Percentiles rank a stretch among this genome's conserved stretches.
Evolutionary conservation across 2,113 vertebrate species (phyloP).

Genomic region (Toxostoma redivivum): DNA sequence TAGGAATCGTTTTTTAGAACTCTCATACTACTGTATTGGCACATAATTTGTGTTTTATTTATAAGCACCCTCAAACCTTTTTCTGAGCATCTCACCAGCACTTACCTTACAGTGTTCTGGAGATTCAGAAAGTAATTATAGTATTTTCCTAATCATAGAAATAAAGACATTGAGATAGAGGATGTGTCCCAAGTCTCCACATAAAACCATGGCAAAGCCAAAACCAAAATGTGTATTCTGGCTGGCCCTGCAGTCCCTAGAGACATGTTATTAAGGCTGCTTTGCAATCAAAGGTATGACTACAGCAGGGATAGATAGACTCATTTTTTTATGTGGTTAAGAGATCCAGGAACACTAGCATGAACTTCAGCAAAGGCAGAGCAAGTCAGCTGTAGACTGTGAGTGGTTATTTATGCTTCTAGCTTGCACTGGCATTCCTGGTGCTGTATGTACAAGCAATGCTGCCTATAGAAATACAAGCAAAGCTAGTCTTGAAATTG

Average conservation of each 20-base stretch:
- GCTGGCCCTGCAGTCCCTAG: background rate
- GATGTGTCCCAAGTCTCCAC: background rate
- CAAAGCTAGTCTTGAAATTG: background rate
- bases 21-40: background rate
- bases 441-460: background rate
- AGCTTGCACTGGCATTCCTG: background rate
- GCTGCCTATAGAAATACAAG: background rate
- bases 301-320: background rate
- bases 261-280: background rate
- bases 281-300: background rate
- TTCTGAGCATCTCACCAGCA: background rate
- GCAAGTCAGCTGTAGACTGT: background rate
- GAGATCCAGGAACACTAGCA: background rate
- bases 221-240: background rate
- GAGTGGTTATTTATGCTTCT: background rate
- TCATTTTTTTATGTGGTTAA: background rate
- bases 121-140: background rate
- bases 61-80: background rate
- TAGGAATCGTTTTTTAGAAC: background rate
- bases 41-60: background rate
- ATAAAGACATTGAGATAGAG: background rate
- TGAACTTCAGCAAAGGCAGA: background rate
- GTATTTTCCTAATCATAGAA: background rate
- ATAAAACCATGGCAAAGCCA: background rate
- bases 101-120: background rate